Base-by-base conservation (phyloP, 1,140 invertebrate species). In the Rhyzopertha dominica region DNA sequence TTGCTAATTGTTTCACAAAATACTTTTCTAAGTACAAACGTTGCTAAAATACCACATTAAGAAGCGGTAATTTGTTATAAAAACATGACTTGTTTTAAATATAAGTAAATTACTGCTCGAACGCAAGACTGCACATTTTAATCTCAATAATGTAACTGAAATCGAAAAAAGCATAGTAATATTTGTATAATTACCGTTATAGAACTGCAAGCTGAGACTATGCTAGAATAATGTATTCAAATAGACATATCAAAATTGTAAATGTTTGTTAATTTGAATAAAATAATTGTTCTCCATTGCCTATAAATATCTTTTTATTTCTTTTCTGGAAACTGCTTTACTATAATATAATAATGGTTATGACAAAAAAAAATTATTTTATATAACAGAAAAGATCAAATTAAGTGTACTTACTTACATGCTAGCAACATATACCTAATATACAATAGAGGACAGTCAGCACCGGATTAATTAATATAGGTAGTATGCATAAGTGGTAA, bases 191-290 rank as follows among this genome's bases (percentile, higher is more conserved):
- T 43, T 20, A 43, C 28, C 35, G 41, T 43, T 43, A 43, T 18
- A 25, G 31, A 43, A 32, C 26, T 10, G 17, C 26, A 39, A 39
- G 37, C 38, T 29, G 28, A 40, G 31, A 40, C 22, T 38, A 38
- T 38, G 28, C 18, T 46, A 49, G 30, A 41, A 47, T 49, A 24
- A 38, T 39, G 38, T 43, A 34, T 32, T 41, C 44, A 47, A 44
- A 43, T 56, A 53, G 48, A 54, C 52, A 57, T 57, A 57, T 54
- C 48, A 57, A 36, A 49, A 42, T 49, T 57, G 54, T 57, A 57
- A 54, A 54, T 57, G 54, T 54, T 57, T 57, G 54, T 57, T 54
- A 54, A 54, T 46, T 47, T 53, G 35, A 53, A 57, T 57, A 57
- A 57, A 56, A 57, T 57, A 54, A 54, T 54, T 51, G 54, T 57